These are phyloP conservation scores for Mus spretus DNA, from an alignment of 2,797 vertebrate genomes.

Conservation along the genomic window DNA sequence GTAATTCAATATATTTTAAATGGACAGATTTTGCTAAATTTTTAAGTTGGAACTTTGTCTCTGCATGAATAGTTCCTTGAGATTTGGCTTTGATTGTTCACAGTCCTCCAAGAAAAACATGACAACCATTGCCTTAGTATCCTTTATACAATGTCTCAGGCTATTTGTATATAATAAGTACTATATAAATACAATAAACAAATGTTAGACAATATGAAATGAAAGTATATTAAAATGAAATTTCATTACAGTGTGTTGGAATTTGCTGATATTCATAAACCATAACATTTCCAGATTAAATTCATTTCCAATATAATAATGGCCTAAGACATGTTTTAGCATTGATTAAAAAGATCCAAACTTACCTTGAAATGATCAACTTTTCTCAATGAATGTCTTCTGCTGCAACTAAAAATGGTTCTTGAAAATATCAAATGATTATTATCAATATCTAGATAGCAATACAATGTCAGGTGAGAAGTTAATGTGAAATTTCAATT, in stretches of 20 bases:
- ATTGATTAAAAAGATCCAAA: conserved; percentile 42
- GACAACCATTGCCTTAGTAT: conserved; percentile 46
- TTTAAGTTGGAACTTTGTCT: neutral
- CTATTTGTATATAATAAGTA: conserved; percentile 53
- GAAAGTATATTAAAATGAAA: conserved; percentile 67
- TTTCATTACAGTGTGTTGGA: conserved; percentile 74
- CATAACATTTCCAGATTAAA: conserved; percentile 62
- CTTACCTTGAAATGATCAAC: neutral
- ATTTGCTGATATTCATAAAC: conserved; percentile 71
- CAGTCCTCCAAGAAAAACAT: neutral
- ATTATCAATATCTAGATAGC: neutral
- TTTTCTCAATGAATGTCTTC: conserved; percentile 28
- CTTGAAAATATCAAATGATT: neutral
- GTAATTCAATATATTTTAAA: neutral
- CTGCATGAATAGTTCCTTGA: neutral
- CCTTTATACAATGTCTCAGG: conserved; percentile 51
- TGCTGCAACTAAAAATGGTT: conserved; percentile 16
- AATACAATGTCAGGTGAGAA: neutral
- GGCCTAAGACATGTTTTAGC: conserved; percentile 42
- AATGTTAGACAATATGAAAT: conserved; percentile 77
- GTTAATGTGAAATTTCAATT: neutral
- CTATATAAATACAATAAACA: conserved; percentile 75
- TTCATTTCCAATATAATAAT: conserved; percentile 55
- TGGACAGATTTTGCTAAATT: neutral
- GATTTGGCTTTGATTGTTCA: neutral